A percentile compares a stretch with the other conserved stretches of the same genome.
These are phyloP conservation scores for Acanthosepion pharaonis DNA, from an alignment of 2,888 invertebrate genomes.

Conservation along the genomic window DNA sequence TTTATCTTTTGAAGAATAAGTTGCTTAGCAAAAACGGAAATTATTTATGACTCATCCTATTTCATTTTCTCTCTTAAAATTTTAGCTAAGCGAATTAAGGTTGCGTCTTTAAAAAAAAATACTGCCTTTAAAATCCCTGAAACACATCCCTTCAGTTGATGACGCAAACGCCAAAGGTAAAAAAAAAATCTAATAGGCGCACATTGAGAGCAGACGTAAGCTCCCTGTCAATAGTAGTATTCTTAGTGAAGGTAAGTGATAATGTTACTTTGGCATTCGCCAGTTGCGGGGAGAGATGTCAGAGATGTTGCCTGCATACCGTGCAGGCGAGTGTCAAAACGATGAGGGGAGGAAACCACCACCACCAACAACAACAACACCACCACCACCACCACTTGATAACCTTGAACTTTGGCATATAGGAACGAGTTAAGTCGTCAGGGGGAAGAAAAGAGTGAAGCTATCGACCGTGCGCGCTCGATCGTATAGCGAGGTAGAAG, in stretches of 20 bases:
- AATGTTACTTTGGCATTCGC: neutral
- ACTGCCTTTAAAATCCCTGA: neutral
- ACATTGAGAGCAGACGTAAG: neutral
- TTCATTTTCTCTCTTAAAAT: neutral
- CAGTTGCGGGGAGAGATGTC: neutral
- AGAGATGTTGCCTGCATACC: neutral
- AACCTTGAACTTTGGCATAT: conserved; percentile 14
- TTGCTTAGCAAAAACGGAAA: too few relatives aligned
- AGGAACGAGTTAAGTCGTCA: neutral
- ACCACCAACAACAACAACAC: neutral
- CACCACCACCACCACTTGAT: conserved; percentile 18
- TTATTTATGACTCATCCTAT: too few relatives aligned
- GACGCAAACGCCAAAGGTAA: neutral
- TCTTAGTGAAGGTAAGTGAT: neutral
- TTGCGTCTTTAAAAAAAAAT: neutral
- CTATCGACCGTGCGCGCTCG: neutral
- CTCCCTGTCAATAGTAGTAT: neutral
- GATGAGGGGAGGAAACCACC: neutral
- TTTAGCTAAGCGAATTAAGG: neutral
- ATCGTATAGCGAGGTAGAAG: neutral
- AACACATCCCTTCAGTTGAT: neutral
- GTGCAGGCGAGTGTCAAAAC: conserved; percentile 8
- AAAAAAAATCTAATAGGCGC: neutral
- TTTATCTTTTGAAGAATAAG: too few relatives aligned
- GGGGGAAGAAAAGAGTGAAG: neutral